Conservation (phyloP, 2,113 vertebrate genomes). For the Labeo catla region DNA sequence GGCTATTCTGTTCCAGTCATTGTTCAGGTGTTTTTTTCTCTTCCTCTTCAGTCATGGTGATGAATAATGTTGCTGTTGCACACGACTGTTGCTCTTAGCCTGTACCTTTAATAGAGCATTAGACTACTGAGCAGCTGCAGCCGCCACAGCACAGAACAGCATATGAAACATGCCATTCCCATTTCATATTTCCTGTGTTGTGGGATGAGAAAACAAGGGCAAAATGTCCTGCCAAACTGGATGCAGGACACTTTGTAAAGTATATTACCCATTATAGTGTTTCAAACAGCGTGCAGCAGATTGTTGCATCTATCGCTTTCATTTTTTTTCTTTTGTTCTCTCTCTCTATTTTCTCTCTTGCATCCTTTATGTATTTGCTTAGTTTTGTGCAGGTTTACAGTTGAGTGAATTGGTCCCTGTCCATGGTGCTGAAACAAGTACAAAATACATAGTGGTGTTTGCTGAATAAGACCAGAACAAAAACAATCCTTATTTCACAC, state of each 20-base stretch:
- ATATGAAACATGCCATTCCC: background rate
- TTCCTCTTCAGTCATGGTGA: slow-evolving; percentile 16
- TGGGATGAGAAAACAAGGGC: background rate
- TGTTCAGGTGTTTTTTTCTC: slow-evolving; percentile 54
- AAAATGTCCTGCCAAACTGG: background rate
- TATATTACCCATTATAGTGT: slow-evolving; percentile 46
- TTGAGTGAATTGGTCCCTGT: slow-evolving; percentile 51
- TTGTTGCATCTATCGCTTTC: slow-evolving; percentile 46
- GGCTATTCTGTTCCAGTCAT: slow-evolving; percentile 66
- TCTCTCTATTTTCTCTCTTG: background rate
- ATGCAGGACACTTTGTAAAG: background rate
- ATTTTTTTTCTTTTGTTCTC: background rate
- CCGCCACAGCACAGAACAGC: background rate
- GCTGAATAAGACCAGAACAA: background rate
- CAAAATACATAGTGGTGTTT: background rate
- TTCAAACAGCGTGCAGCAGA: slow-evolving; percentile 58
- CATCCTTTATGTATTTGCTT: background rate
- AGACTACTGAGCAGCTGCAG: background rate
- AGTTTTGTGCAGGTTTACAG: background rate
- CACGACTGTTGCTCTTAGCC: background rate
- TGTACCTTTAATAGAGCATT: background rate
- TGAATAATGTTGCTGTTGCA: slow-evolving; percentile 41
- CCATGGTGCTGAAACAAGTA: slow-evolving; percentile 67
- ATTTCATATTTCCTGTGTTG: background rate
- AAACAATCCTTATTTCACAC: background rate